Percentiles rank a stretch among this genome's conserved stretches.
Conservation (phyloP, 2,797 vertebrate genomes). For the Manis pentadactyla region DNA sequence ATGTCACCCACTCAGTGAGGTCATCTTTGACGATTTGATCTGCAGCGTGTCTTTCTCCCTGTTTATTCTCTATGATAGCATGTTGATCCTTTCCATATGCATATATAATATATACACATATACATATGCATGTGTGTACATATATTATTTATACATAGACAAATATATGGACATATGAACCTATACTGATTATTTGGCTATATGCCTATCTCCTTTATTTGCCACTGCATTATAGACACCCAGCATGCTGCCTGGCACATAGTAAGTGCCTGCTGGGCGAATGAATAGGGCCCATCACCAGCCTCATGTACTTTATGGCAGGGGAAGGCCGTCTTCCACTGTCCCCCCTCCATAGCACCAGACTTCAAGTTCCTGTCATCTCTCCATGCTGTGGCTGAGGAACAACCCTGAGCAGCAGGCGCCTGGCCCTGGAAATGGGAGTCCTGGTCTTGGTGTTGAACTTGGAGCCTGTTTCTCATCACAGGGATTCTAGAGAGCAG, state of each 20-base stretch:
- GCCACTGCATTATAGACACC: not conserved
- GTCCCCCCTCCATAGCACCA: not conserved
- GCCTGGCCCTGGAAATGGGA: not conserved
- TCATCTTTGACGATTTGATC: not conserved
- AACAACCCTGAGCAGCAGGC: not conserved
- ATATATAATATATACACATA: not conserved
- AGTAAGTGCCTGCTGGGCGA: not conserved
- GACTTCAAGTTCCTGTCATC: not conserved
- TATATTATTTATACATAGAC: not conserved
- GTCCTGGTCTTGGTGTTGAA: not conserved
- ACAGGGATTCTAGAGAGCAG: not conserved
- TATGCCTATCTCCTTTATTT: not conserved
- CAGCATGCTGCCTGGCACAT: not conserved
- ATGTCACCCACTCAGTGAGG: not conserved
- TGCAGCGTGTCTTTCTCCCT: not conserved
- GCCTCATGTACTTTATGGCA: not conserved
- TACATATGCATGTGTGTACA: not conserved
- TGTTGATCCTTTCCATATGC: not conserved
- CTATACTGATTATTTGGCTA: not conserved
- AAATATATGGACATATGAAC: fast-evolving
- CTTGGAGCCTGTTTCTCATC: fast-evolving
- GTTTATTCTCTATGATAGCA: not conserved
- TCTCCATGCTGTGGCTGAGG: not conserved
- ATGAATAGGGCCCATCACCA: not conserved
- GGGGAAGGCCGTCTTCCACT: not conserved